Percentiles rank a stretch among this genome's conserved stretches.
phyloP scores from a whole-genome alignment of 2,888 invertebrate genomes.

The Polydrusus pterygomalis region DNA sequence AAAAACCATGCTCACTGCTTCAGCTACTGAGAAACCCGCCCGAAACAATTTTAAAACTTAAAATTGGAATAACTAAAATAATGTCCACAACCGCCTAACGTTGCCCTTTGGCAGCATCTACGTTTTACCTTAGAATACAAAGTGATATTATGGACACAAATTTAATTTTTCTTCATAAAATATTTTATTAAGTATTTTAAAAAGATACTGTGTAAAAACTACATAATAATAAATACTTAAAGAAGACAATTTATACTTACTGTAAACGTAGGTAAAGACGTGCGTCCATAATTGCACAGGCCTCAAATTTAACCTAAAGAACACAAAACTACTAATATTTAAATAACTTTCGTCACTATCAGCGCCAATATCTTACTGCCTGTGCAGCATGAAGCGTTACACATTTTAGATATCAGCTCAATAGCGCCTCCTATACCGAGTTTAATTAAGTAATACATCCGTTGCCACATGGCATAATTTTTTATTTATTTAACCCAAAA shows the following conservation, averaged over 20 bases:
- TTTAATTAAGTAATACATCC: not conserved
- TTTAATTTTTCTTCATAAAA: not conserved
- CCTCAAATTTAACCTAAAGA: not conserved
- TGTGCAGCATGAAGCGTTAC: not conserved
- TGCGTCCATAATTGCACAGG: not conserved
- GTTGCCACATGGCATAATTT: not conserved
- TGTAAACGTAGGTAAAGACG: not conserved
- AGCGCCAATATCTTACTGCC: no score
- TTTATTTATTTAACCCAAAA: no score
- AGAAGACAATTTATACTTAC: not conserved
- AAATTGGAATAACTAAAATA: not conserved
- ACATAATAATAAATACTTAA: not conserved
- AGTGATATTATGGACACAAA: not conserved
- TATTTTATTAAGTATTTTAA: not conserved
- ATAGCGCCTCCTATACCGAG: not conserved
- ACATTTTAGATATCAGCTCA: not conserved
- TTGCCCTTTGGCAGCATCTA: not conserved
- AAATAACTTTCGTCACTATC: no score
- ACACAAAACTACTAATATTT: not conserved
- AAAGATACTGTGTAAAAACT: not conserved
- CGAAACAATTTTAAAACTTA: not conserved
- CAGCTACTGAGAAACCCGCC: not conserved
- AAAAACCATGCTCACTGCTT: not conserved
- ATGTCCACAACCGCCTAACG: not conserved
- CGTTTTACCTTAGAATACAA: not conserved